These are phyloP conservation scores for Arctocebus calabarensis DNA, from an alignment of 2,797 vertebrate genomes.

Conservation along the genomic window DNA sequence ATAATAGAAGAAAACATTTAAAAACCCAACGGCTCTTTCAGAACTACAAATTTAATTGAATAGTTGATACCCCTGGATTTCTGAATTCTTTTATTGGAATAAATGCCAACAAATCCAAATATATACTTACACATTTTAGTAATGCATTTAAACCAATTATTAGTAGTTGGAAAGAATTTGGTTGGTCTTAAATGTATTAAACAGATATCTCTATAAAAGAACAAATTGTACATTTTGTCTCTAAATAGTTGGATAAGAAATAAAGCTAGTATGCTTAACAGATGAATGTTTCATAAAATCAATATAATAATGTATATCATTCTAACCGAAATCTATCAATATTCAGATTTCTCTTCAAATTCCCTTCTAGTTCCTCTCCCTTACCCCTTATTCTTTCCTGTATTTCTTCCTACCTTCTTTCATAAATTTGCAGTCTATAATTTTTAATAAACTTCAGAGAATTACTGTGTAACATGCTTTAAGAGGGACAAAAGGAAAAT, in stretches of 20 bases:
- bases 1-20: background rate
- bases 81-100: background rate
- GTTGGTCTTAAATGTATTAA: background rate
- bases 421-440: background rate
- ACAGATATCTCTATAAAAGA: background rate
- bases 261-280: background rate
- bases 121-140: background rate
- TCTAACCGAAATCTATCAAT: background rate
- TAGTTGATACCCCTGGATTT: background rate
- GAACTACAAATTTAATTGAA: background rate
- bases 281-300: background rate
- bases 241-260: background rate
- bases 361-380: background rate
- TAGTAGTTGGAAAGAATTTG: background rate
- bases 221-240: background rate
- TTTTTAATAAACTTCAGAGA: background rate
- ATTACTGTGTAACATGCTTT: background rate
- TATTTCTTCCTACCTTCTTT: background rate
- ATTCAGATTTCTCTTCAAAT: background rate
- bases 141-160: slow-evolving; percentile 8
- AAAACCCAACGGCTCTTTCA: background rate
- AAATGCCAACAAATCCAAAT: background rate
- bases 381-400: background rate
- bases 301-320: background rate
- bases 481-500: background rate